Evolutionary conservation across 2,113 vertebrate genomes (phyloP).

Genomic region (Capreolus pygargus): DNA sequence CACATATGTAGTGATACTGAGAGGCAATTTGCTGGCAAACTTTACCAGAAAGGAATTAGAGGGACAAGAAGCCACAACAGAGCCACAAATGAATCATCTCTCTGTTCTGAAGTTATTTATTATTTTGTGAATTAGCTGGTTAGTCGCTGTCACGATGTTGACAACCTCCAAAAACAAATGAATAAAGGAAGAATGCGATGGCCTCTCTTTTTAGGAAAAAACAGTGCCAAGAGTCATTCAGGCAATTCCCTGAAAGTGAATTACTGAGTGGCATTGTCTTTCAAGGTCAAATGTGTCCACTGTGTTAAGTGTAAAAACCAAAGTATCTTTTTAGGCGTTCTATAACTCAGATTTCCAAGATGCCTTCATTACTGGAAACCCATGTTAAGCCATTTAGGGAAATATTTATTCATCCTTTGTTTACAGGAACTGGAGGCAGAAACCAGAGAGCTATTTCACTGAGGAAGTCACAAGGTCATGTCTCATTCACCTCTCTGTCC

Average conservation of each 20-base stretch:
- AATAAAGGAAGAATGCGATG: neutral
- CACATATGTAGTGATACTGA: neutral
- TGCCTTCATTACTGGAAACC: neutral
- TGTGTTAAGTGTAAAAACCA: neutral
- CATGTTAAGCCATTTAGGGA: neutral
- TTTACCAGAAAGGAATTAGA: neutral
- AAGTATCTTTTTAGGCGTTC: neutral
- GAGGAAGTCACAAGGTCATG: neutral
- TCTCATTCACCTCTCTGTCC: neutral
- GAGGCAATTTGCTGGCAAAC: neutral
- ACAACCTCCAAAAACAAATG: neutral
- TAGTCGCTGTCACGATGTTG: neutral
- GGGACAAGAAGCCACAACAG: neutral
- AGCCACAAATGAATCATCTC: neutral
- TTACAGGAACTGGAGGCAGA: neutral
- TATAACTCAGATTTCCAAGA: neutral
- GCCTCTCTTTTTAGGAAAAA: neutral
- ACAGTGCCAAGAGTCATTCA: neutral
- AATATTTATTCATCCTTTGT: neutral
- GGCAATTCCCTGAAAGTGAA: neutral
- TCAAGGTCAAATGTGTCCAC: neutral
- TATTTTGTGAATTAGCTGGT: neutral
- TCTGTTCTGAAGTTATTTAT: neutral
- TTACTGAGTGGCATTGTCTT: neutral
- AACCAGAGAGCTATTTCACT: neutral